Conservation (phyloP, 1,140 invertebrate genomes). For the Cephus cinctus region DNA sequence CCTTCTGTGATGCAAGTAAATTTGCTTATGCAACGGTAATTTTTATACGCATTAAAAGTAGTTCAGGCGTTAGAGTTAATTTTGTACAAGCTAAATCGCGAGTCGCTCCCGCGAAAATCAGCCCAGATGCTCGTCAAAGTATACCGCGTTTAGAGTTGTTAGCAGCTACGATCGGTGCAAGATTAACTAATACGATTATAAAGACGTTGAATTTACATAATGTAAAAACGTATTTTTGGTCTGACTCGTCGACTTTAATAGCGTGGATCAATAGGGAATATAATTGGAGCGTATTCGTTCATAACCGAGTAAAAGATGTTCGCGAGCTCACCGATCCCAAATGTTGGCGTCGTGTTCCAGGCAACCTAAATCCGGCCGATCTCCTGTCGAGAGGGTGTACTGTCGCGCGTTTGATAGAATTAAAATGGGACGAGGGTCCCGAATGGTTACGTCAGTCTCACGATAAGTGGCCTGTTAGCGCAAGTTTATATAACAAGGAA, state of each 20-base stretch:
- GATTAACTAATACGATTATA: constrained; percentile 28
- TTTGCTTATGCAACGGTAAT: constrained; percentile 28
- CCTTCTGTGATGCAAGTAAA: constrained; percentile 27
- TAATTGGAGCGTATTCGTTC: constrained; percentile 18
- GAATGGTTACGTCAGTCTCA: constrained; percentile 26
- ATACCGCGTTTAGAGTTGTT: constrained; percentile 34
- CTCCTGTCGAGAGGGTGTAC: constrained; percentile 43
- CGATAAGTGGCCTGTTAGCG: constrained; percentile 22
- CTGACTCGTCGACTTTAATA: constrained; percentile 20
- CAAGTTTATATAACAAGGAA: constrained; percentile 11
- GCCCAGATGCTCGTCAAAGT: no score
- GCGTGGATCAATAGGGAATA: constrained; percentile 17
- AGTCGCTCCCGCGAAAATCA: constrained; percentile 29
- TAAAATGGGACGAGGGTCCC: constrained; percentile 47
- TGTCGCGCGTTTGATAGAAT: constrained; percentile 30
- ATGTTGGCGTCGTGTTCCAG: constrained; percentile 39
- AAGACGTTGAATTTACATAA: constrained; percentile 17
- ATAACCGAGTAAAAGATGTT: constrained; percentile 30
- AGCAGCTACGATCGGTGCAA: constrained; percentile 26
- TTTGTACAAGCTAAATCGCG: constrained; percentile 29
- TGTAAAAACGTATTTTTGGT: constrained; percentile 1
- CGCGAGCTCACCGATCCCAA: constrained; percentile 17
- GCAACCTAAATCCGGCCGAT: constrained; percentile 46
- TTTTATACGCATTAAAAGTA: constrained; percentile 25
- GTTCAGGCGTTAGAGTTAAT: constrained; percentile 15